Base-by-base conservation (phyloP, 30 jellyfish, hydroid and myxozoan genomes). In the Mastigias papua region DNA sequence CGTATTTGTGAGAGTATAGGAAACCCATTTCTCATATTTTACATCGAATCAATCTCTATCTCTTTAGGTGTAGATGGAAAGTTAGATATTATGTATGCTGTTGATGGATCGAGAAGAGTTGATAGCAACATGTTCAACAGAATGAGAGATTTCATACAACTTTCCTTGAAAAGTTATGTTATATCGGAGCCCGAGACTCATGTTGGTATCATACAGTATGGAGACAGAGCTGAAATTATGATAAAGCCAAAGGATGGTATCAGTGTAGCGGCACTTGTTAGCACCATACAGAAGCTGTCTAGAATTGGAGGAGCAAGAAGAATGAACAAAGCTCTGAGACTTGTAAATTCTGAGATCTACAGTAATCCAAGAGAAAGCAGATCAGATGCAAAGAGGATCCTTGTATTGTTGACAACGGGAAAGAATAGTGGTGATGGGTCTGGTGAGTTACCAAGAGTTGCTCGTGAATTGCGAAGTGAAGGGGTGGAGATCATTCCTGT, bases 251-350 rank as follows among this genome's bases (percentile, higher is more conserved):
- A 57, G 26, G 93, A 91, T 34, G 92, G 92, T 11, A 80, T 81
- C 2, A 79, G 81, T 62, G 70, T 25, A 1, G 33, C 62, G 25
- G 32, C 4, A 61, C 34, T 72, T 0, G 54, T 48, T 9, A 50
- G 42, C 31, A 27, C 37, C 20, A 68, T 62, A 7, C 51, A 51
- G 26, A 61, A 32, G 34, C n/a, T 90, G 34, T 21, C 65, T 19
- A 46, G 58, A 69, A 34, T 83, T 15, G 98, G 97, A 27, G 98
- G 98, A 37, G 90, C 75, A 11, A 80, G 98, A 37, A 50, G 92
- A 68, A 75, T 86, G 86, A 48, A 80, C 49, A 78, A 61, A 73
- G 96, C 98, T 46, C 61, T 92, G 31, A 79, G 81, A 9, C 21
- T 57, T 19, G 89, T 86, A 0, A 58, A 57, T 13, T 25, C 84